phyloP scores from a whole-genome alignment of 2,888 invertebrate species.

The Plebejus melissa region DNA sequence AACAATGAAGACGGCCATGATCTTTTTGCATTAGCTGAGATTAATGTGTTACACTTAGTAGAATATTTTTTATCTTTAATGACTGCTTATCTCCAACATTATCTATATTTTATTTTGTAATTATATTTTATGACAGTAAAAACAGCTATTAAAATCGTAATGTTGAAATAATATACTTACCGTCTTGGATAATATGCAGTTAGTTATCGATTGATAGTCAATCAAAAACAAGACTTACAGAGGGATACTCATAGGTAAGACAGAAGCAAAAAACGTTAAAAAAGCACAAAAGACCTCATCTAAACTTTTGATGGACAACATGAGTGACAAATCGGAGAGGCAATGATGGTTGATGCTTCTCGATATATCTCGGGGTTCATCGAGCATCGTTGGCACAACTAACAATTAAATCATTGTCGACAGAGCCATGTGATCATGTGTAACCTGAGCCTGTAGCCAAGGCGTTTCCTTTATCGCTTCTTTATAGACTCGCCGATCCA shows the following conservation, averaged over 20 bases:
- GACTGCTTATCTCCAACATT: neutral
- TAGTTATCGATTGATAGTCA: too few species aligned
- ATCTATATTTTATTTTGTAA: neutral
- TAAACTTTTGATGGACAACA: too few species aligned
- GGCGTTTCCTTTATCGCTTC: too few species aligned
- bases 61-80: neutral
- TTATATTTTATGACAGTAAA: neutral
- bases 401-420: constrained; percentile 1
- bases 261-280: too few species aligned
- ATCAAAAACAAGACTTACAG: too few species aligned
- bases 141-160: neutral
- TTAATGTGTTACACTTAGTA: neutral
- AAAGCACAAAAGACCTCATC: too few species aligned
- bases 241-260: too few species aligned
- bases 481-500: too few species aligned
- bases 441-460: neutral
- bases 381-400: neutral
- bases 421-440: constrained; percentile 11
- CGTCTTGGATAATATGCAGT: too few species aligned
- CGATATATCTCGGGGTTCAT: neutral
- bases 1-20: constrained; percentile 13
- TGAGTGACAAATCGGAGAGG: neutral
- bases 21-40: neutral
- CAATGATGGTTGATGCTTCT: neutral
- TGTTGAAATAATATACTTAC: too few species aligned